Evolutionary conservation across 2,888 invertebrate genomes (phyloP), one percentile per base, ranked within the genome.

Genomic region (Pinctada fucata): DNA sequence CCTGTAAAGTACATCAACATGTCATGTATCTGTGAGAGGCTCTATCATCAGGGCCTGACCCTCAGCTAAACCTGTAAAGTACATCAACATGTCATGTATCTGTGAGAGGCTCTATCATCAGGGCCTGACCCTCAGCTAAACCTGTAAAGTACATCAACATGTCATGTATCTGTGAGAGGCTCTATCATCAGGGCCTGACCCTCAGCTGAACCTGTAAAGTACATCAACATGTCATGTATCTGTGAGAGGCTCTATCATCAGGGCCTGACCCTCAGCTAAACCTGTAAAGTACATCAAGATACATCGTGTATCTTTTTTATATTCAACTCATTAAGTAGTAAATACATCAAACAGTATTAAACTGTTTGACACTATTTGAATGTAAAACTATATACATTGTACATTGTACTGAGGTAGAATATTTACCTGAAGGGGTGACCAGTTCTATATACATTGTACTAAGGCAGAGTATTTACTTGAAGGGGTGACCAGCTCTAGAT

Each of bases 11-110:
- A 31, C 31, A 31, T 31, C 31, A 31, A 31, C 31, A 31, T n/a
- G n/a, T n/a, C n/a, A n/a, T n/a, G n/a, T n/a, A n/a, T 72, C 78
- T 8, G 79, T 78, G 47, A 88, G 69, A 50, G 72, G 58, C 58
- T 81, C 82, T 31, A 82, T 75, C 47, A 84, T 49, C 3, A 88
- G 65, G 45, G 80, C 81, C 69, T 87, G 87, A 5, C 88, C 88
- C 0, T 70, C 45, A 3, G 63, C 49, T 63, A 87, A 74, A 50
- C 85, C 87, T 88, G 80, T 31, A 31, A 31, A 31, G 31, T 31
- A 31, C 31, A 31, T 31, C 31, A 31, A 31, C 31, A 31, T n/a
- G n/a, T n/a, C n/a, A n/a, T n/a, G n/a, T n/a, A n/a, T 72, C 78
- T 8, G 79, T 78, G 47, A 88, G 69, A 50, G 72, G 58, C 58